Evolutionary conservation across 1,140 invertebrate genomes (phyloP).

Genomic region (Piezodorus guildinii): DNA sequence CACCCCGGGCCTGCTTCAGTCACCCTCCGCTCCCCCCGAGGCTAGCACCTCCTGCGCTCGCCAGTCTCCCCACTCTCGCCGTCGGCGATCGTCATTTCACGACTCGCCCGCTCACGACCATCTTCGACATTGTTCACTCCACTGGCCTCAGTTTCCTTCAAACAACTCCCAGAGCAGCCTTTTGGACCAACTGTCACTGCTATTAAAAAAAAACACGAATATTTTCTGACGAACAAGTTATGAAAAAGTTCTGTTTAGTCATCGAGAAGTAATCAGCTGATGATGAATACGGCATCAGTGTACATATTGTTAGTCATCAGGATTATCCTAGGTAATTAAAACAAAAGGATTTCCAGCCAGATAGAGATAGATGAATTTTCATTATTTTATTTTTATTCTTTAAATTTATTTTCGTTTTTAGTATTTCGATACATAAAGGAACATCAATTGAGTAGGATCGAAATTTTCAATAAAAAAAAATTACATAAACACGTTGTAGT

Average conservation of each 20-base stretch:
- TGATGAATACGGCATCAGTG: background rate
- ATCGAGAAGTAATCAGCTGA: slow-evolving; percentile 17
- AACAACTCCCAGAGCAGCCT: background rate
- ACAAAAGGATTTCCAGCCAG: background rate
- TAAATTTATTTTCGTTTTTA: background rate
- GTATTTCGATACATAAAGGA: background rate
- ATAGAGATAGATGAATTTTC: too few relatives aligned
- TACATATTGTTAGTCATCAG: background rate
- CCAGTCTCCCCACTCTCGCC: background rate
- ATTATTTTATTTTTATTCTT: background rate
- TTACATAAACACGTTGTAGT: too few relatives aligned
- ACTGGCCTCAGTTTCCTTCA: background rate
- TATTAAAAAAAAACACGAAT: background rate
- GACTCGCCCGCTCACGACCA: background rate
- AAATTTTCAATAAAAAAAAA: too few relatives aligned
- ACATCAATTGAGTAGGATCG: too few relatives aligned
- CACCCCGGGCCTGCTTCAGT: background rate
- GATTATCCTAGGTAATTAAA: slow-evolving; percentile 2
- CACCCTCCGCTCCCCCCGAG: background rate
- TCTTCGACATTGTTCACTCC: background rate
- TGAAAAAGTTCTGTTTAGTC: background rate
- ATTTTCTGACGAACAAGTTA: background rate
- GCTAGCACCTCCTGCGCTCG: background rate
- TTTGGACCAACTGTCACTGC: background rate
- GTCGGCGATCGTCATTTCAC: background rate